These are phyloP conservation scores for Habropoda laboriosa DNA, from an alignment of 1,140 invertebrate species.

Conservation along the genomic window DNA sequence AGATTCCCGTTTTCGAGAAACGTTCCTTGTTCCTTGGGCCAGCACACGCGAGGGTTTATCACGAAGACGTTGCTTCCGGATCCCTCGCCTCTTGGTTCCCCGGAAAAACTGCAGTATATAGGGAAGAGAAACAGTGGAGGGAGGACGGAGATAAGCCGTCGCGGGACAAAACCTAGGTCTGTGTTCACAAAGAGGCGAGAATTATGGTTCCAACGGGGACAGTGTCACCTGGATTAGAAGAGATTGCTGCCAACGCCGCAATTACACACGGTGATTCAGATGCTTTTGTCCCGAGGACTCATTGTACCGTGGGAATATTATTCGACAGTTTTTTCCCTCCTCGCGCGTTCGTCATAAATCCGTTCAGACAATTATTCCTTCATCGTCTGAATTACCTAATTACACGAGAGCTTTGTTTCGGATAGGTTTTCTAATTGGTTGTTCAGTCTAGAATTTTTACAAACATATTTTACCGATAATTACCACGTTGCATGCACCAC, in stretches of 20 bases:
- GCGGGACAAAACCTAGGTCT: slow-evolving; percentile 46
- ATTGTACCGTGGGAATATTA: neutral
- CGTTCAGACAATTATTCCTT: neutral
- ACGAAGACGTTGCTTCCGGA: neutral
- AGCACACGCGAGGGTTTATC: slow-evolving; percentile 10
- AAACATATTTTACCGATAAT: too few relatives aligned
- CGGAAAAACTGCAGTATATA: slow-evolving; percentile 9
- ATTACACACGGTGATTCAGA: slow-evolving; percentile 29
- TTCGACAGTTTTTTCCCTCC: neutral
- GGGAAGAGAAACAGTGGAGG: slow-evolving; percentile 43
- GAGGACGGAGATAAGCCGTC: slow-evolving; percentile 68
- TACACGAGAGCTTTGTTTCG: too few relatives aligned
- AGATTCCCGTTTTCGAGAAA: slow-evolving; percentile 46
- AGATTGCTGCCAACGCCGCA: slow-evolving; percentile 39
- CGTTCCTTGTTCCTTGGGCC: neutral
- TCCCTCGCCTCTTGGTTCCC: neutral
- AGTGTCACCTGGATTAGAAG: slow-evolving; percentile 50
- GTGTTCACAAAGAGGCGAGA: slow-evolving; percentile 63
- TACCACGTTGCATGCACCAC: too few relatives aligned
- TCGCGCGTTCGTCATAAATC: neutral
- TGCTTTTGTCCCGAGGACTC: neutral
- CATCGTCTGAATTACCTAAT: too few relatives aligned
- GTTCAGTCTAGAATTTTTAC: too few relatives aligned
- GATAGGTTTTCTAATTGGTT: too few relatives aligned
- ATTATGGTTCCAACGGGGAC: slow-evolving; percentile 65